Percentiles rank a stretch among this genome's conserved stretches.
Evolutionary conservation across 2,797 vertebrate genomes (phyloP).

Genomic region (Morelia viridis): DNA sequence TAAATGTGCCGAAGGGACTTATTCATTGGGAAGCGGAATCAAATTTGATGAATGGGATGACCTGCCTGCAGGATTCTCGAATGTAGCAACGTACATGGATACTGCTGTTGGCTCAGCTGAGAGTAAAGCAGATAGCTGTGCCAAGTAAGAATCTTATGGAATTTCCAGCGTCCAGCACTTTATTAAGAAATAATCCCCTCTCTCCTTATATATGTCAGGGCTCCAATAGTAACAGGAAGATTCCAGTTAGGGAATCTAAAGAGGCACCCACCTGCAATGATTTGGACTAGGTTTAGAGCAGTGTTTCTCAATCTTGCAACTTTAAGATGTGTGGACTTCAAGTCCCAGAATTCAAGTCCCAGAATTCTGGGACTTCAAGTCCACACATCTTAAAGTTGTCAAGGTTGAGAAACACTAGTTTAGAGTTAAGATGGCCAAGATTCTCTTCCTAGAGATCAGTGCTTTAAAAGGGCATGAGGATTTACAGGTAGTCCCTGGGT

Average conservation of each 20-base stretch:
- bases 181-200: neutral
- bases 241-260: neutral
- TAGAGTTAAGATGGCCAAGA: neutral
- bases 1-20: constrained; percentile 91
- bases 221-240: neutral
- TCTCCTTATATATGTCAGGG: neutral
- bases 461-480: neutral
- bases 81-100: constrained; percentile 86
- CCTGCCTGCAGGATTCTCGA: constrained; percentile 91
- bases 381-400: too few species aligned
- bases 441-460: neutral
- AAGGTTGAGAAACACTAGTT: neutral
- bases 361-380: too few species aligned
- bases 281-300: neutral
- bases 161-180: neutral
- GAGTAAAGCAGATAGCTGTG: constrained; percentile 79
- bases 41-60: constrained; percentile 96
- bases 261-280: neutral
- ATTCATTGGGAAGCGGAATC: constrained; percentile 93
- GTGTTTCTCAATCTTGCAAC: too few species aligned
- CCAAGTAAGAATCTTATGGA: constrained; percentile 79
- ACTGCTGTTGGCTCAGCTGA: constrained; percentile 72
- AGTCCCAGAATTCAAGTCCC: too few species aligned
- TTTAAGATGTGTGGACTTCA: too few species aligned
- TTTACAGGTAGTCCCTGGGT: too few species aligned